Conservation (phyloP, 2,113 vertebrate genomes). For the Rhinopomastus cyanomelas region DNA sequence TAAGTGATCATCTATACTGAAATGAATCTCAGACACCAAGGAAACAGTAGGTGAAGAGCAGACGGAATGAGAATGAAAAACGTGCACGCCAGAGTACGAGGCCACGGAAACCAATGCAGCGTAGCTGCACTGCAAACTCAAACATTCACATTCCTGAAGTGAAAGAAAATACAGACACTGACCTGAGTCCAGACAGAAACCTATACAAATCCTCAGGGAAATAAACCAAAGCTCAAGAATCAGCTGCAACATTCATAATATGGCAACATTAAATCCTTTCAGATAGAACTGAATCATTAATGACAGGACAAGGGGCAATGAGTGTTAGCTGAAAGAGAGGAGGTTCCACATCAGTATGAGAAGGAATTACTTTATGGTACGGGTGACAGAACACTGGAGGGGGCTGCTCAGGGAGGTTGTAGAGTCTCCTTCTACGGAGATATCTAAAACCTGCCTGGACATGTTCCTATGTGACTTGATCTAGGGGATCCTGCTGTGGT, state of each 20-base stretch:
- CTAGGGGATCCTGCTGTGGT: no score
- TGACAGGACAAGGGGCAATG: no score
- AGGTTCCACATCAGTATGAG: no score
- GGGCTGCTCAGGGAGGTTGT: no score
- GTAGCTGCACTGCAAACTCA: not conserved
- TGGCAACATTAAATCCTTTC: not conserved
- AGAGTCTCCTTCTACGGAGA: no score
- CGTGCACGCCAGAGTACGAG: not conserved
- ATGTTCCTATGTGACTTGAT: no score
- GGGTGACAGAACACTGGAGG: no score
- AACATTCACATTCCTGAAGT: conserved; percentile 42
- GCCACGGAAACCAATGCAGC: not conserved
- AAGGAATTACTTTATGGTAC: no score
- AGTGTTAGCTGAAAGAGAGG: no score
- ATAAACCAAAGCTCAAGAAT: not conserved
- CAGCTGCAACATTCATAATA: not conserved
- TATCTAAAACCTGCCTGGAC: no score
- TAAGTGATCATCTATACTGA: not conserved
- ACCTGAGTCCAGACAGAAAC: not conserved
- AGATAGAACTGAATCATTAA: not conserved
- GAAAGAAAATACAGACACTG: conserved; percentile 10
- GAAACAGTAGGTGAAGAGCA: not conserved
- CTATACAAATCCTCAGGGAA: not conserved
- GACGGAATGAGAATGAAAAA: not conserved
- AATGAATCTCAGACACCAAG: not conserved